Evolutionary conservation across 2,888 invertebrate genomes (phyloP).

Genomic region (Amphipoea oculea): DNA sequence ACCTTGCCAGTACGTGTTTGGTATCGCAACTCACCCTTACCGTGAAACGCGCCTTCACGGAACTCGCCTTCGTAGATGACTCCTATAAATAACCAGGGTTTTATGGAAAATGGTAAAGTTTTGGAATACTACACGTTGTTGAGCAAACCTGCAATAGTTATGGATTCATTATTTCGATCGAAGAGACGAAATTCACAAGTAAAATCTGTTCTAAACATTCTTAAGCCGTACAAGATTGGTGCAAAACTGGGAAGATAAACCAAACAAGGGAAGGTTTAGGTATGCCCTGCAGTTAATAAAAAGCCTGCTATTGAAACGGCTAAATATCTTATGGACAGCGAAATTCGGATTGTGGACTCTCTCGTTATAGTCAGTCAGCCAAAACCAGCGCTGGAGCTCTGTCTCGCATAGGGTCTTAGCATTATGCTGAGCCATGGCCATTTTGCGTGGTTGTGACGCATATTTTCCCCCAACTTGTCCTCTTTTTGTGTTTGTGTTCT

Average conservation of each 20-base stretch:
- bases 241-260: not conserved
- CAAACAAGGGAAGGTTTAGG: not conserved
- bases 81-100: conserved; percentile 4
- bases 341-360: not conserved
- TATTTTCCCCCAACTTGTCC: too few relatives aligned
- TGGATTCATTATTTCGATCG: not conserved
- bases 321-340: not conserved
- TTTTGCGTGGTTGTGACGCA: too few relatives aligned
- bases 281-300: not conserved
- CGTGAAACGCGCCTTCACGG: conserved; percentile 17
- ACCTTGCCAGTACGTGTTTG: not conserved
- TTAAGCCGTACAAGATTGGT: not conserved
- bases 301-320: too few relatives aligned
- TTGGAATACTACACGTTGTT: not conserved
- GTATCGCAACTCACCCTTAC: conserved; percentile 28
- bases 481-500: too few relatives aligned
- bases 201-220: not conserved
- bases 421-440: too few relatives aligned
- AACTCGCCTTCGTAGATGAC: conserved; percentile 26
- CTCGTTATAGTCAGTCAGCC: not conserved
- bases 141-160: not conserved
- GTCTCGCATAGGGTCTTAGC: too few relatives aligned
- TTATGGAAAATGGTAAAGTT: not conserved
- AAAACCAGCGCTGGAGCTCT: too few relatives aligned
- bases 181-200: not conserved